Evolutionary conservation across 2,113 vertebrate species (phyloP).

Genomic region (Tenrec ecaudatus): DNA sequence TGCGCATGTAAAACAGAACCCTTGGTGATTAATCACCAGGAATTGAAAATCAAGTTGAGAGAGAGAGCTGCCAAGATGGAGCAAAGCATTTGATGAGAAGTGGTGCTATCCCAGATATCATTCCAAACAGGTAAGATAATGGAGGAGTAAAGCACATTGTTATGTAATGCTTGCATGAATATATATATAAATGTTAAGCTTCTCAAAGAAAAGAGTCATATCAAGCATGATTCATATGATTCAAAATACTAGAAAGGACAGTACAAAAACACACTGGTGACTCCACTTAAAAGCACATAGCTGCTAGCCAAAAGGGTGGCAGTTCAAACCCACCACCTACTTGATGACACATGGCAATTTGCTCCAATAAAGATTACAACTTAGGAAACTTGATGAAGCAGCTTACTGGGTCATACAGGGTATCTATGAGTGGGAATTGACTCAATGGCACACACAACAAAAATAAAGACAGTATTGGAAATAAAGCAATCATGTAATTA

Average conservation of each 20-base stretch:
- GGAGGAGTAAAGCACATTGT: background rate
- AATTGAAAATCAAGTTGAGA: background rate
- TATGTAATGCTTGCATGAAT: background rate
- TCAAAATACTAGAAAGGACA: background rate
- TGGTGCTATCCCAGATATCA: background rate
- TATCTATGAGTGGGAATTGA: background rate
- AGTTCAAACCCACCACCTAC: background rate
- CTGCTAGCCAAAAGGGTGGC: background rate
- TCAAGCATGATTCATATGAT: background rate
- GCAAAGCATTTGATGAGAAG: background rate
- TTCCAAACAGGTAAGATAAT: background rate
- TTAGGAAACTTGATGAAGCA: background rate
- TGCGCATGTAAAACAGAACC: background rate
- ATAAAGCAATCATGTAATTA: background rate
- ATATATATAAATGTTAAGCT: conserved; percentile 10
- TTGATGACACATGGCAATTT: background rate
- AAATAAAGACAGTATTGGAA: background rate
- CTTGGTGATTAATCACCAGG: background rate
- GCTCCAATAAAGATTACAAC: background rate
- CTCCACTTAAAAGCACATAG: background rate
- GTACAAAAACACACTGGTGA: background rate
- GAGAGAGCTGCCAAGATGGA: background rate
- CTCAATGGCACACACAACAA: background rate
- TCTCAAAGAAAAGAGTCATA: background rate
- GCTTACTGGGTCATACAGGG: background rate